Evolutionary conservation across 2,888 invertebrate genomes (phyloP), one percentile per base, ranked within the genome.

Genomic region (Philereme transversata): DNA sequence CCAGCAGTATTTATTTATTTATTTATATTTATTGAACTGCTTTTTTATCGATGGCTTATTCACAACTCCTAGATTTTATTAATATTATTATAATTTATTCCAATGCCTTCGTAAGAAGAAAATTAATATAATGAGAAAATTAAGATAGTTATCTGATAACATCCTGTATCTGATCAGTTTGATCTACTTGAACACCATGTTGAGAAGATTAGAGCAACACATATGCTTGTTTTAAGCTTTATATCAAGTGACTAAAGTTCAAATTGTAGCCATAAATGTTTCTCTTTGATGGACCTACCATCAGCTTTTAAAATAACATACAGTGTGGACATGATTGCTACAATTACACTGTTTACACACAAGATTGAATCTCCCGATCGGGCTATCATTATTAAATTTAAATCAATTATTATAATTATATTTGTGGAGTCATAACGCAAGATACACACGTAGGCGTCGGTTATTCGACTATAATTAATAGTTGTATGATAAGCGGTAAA

Each of bases 371-470:
- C 71, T 71, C 59, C 64, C 76, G 83, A 86, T 85, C 60, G 73
- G 77, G 78, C 82, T 78, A 77, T 79, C 76, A 87, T 89, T 89
- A 88, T 85, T 83, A 84, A 83, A 88, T 89, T 90, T 86, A 88
- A 89, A 87, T 89, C 90, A 89, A 91, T 91, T 90, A 90, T 85
- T 81, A 75, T 87, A 86, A 90, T 90, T 88, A 87, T 84, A 81
- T 83, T 85, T 83, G 80, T 81, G 75, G 77, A 78, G 74, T 73
- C 73, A 49, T 58, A 62, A 58, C 55, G 48, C 38, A 67, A 63
- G 72, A 74, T 75, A 72, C 70, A 70, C 72, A 71, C 67, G 90
- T 88, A 83, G 87, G 88, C 90, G 88, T 84, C 72, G 72, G 76
- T 72, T 78, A 77, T 76, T 78, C 79, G 40, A 40, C 73, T 76